phyloP scores from a whole-genome alignment of 2,888 invertebrate species.

The Meta bourneti region DNA sequence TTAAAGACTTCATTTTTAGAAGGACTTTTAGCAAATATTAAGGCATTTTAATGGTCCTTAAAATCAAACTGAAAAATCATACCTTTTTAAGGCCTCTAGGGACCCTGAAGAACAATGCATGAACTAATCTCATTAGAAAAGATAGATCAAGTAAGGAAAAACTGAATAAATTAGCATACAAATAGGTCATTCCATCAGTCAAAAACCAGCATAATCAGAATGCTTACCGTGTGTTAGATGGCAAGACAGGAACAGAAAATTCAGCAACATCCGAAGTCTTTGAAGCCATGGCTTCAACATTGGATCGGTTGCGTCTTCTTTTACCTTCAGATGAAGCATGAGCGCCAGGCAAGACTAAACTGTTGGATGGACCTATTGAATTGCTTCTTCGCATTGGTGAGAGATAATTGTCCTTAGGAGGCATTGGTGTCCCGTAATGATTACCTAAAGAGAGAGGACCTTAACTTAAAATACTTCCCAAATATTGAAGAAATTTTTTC shows the following conservation, averaged over 20 bases:
- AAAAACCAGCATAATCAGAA: background rate
- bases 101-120: no score
- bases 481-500: background rate
- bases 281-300: slow-evolving; percentile 83
- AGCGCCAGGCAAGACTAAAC: slow-evolving; percentile 82
- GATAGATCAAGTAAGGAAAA: background rate
- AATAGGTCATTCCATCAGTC: background rate
- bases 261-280: slow-evolving; percentile 78
- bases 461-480: background rate
- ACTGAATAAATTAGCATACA: background rate
- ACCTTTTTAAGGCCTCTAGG: no score
- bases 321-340: slow-evolving; percentile 82
- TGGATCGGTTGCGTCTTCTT: slow-evolving; percentile 83
- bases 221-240: slow-evolving; percentile 54
- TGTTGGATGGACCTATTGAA: slow-evolving; percentile 70
- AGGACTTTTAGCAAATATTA: no score
- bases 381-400: slow-evolving; percentile 79
- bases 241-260: slow-evolving; percentile 47
- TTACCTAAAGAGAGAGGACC: slow-evolving; percentile 81
- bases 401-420: slow-evolving; percentile 80
- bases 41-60: no score
- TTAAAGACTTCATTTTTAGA: no score
- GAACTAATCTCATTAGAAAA: no score
- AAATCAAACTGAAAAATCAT: no score
- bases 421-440: slow-evolving; percentile 85